A percentile compares a stretch with the other conserved stretches of the same genome.
Conservation (phyloP, 2,113 vertebrate species). For the Manacus vitellinus region DNA sequence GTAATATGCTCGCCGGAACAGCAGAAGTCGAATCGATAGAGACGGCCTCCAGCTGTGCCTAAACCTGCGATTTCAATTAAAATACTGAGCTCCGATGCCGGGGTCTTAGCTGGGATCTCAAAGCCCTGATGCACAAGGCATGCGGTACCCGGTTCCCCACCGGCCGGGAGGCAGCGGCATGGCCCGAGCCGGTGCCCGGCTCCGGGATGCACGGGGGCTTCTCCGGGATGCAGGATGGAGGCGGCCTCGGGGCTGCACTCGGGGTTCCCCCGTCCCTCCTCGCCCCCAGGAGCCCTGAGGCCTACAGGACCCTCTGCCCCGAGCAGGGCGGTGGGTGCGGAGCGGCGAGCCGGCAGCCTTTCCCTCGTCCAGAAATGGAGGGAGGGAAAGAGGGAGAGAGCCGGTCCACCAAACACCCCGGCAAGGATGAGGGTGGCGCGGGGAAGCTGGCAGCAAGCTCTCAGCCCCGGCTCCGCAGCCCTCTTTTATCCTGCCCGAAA, state of each 20-base stretch:
- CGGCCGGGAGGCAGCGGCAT: neutral
- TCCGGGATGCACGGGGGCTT: neutral
- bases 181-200: neutral
- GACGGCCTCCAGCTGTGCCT: slow-evolving; percentile 70
- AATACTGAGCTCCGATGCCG: slow-evolving; percentile 22
- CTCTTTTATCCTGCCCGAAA: slow-evolving; percentile 78
- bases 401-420: neutral
- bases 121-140: neutral
- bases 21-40: slow-evolving; percentile 51
- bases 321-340: neutral
- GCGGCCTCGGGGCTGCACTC: neutral
- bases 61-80: slow-evolving; percentile 68
- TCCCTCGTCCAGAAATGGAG: neutral
- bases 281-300: neutral
- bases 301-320: neutral
- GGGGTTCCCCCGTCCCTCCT: neutral
- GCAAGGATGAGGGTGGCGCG: neutral
- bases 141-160: neutral
- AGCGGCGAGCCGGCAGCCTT: neutral
- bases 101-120: neutral
- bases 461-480: slow-evolving; percentile 45
- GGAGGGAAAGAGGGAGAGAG: neutral
- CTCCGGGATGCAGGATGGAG: neutral
- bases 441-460: slow-evolving; percentile 41
- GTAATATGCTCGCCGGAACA: slow-evolving; percentile 37